A percentile compares a stretch with the other conserved stretches of the same genome.
Evolutionary conservation across 1,140 invertebrate genomes (phyloP).

Genomic region (Aphaenogaster floridana): DNA sequence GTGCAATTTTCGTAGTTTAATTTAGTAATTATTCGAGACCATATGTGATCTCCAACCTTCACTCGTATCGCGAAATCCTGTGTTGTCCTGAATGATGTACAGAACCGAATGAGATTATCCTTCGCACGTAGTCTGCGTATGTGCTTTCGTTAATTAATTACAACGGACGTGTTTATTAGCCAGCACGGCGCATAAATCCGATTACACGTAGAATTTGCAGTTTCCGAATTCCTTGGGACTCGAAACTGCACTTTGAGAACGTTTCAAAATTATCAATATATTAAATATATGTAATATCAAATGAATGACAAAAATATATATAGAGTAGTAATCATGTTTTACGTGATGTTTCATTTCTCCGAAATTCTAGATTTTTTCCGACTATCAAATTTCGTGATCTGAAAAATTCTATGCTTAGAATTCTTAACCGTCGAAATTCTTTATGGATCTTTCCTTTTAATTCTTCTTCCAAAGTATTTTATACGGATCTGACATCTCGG

Average conservation of each 20-base stretch:
- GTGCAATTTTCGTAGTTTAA: not conserved
- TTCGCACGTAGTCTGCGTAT: constrained; percentile 12
- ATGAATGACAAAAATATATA: not conserved
- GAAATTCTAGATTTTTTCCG: not conserved
- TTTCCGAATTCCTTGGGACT: constrained; percentile 10
- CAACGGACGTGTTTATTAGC: constrained; percentile 54
- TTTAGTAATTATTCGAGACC: constrained; percentile 13
- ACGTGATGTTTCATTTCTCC: not conserved
- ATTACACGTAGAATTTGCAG: constrained; percentile 32
- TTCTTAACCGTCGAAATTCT: not conserved
- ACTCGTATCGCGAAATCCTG: not conserved
- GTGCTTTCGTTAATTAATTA: constrained; percentile 59
- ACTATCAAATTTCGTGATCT: not conserved
- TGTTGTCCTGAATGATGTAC: constrained; percentile 24
- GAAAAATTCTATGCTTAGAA: not conserved
- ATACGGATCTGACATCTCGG: not conserved
- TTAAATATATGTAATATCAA: constrained; percentile 1
- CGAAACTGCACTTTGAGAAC: not conserved
- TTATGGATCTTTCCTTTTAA: not conserved
- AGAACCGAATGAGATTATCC: constrained; percentile 52
- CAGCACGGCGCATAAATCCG: constrained; percentile 10
- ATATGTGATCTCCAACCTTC: constrained; percentile 21
- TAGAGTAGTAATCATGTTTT: not conserved
- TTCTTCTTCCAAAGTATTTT: not conserved
- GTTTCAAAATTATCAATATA: not conserved